Percentiles rank a stretch among this genome's conserved stretches.
phyloP scores from a whole-genome alignment of 2,113 vertebrate genomes.

The Shinisaurus crocodilurus region DNA sequence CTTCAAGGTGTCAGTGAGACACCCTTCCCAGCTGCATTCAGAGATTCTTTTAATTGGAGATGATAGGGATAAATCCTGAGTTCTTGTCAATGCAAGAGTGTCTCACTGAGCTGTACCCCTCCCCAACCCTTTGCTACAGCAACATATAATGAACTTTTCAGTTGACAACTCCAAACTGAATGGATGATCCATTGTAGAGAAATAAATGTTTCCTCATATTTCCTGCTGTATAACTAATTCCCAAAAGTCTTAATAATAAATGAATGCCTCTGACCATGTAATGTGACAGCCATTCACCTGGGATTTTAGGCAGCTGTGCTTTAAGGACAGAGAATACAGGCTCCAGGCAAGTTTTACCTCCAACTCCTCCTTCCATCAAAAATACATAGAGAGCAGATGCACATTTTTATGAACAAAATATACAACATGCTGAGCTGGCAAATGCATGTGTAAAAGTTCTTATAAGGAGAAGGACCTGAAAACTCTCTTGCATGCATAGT shows the following conservation, averaged over 20 bases:
- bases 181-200: background rate
- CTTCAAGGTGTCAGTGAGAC: background rate
- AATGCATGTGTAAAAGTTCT: background rate
- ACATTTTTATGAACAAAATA: background rate
- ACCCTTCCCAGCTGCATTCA: background rate
- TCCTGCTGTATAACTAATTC: background rate
- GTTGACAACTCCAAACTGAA: background rate
- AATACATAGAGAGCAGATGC: background rate
- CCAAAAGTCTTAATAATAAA: background rate
- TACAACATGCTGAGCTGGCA: background rate
- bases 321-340: too few relatives aligned
- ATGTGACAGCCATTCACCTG: background rate
- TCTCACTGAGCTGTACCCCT: too few relatives aligned
- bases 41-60: background rate
- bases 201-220: background rate
- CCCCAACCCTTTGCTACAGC: background rate
- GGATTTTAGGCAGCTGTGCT: background rate
- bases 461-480: background rate
- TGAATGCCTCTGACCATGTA: background rate
- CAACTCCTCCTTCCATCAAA: background rate
- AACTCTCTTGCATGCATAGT: background rate
- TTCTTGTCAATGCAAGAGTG: background rate
- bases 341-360: background rate
- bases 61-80: background rate
- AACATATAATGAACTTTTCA: background rate